A percentile compares a stretch with the other conserved stretches of the same genome.
phyloP scores from a whole-genome alignment of 1,140 invertebrate genomes.

The Megalonaias nervosa region DNA sequence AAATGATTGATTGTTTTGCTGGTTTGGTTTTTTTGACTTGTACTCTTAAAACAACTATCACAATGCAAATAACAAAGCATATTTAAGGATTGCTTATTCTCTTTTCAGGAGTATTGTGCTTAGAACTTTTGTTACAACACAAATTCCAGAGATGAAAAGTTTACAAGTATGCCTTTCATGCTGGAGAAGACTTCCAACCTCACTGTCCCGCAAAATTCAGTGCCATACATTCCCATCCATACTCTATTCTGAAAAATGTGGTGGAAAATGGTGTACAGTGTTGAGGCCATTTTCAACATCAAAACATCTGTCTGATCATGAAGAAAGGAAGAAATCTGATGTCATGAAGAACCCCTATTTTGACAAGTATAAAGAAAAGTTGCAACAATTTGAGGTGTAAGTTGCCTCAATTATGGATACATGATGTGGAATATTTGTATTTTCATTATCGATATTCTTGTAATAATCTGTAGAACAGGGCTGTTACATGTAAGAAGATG shows the following conservation, averaged over 20 bases:
- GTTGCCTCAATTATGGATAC: neutral
- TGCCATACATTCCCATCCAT: slow-evolving; percentile 15
- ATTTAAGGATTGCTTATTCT: no score
- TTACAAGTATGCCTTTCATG: slow-evolving; percentile 30
- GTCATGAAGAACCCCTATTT: slow-evolving; percentile 41
- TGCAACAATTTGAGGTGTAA: slow-evolving; percentile 37
- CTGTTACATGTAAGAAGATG: no score
- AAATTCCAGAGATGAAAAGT: slow-evolving; percentile 14
- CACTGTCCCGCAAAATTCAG: slow-evolving; percentile 13
- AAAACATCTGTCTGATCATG: neutral
- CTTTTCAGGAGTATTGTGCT: no score
- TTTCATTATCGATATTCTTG: no score
- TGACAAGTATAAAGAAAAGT: slow-evolving; percentile 43
- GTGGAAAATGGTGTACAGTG: slow-evolving; percentile 9
- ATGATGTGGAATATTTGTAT: no score
- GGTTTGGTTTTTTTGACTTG: no score
- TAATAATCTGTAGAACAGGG: no score
- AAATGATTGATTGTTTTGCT: no score
- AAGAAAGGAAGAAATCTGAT: slow-evolving; percentile 14
- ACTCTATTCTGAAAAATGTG: slow-evolving; percentile 15
- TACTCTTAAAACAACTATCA: no score
- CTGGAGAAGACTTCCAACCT: slow-evolving; percentile 26
- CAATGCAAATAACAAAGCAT: no score
- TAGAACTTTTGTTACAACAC: slow-evolving; percentile 17
- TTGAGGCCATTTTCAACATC: slow-evolving; percentile 7